phyloP scores from a whole-genome alignment of 1,140 invertebrate genomes.

The Lepidurus apus region DNA sequence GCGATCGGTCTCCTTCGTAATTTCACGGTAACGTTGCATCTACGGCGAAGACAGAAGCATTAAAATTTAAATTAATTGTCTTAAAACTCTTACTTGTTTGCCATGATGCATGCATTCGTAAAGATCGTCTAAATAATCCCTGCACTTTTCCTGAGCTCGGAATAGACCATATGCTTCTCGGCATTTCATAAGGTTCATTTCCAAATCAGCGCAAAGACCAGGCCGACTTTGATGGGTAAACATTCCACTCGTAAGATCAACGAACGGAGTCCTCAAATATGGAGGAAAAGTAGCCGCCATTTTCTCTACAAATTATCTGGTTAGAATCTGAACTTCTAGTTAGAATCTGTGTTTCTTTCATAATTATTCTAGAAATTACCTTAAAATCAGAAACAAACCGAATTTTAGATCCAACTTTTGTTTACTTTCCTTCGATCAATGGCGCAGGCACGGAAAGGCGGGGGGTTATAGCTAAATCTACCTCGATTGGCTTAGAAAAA shows the following conservation, averaged over 20 bases:
- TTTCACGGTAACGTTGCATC: neutral
- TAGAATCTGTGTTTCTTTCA: neutral
- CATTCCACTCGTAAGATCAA: conserved; percentile 58
- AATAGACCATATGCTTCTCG: conserved; percentile 65
- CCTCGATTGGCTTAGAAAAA: too few relatives aligned
- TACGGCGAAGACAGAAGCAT: neutral
- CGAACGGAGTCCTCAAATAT: conserved; percentile 54
- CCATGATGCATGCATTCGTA: conserved; percentile 55
- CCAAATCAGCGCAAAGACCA: conserved; percentile 56
- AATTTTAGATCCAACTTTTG: too few relatives aligned
- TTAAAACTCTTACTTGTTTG: conserved; percentile 49
- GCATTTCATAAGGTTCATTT: conserved; percentile 62
- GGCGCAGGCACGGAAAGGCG: too few relatives aligned
- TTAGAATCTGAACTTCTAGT: neutral
- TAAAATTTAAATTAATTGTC: neutral
- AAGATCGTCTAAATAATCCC: conserved; percentile 56
- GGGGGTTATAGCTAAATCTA: too few relatives aligned
- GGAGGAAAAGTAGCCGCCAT: neutral
- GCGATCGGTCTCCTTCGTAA: neutral
- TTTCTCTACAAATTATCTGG: neutral
- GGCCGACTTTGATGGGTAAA: conserved; percentile 55
- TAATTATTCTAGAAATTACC: too few relatives aligned
- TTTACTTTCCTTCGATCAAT: too few relatives aligned
- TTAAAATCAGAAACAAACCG: too few relatives aligned
- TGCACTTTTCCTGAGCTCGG: conserved; percentile 53